Evolutionary conservation across 2,888 invertebrate genomes (phyloP), one percentile per base, ranked within the genome.

Genomic region (Luperina testacea): DNA sequence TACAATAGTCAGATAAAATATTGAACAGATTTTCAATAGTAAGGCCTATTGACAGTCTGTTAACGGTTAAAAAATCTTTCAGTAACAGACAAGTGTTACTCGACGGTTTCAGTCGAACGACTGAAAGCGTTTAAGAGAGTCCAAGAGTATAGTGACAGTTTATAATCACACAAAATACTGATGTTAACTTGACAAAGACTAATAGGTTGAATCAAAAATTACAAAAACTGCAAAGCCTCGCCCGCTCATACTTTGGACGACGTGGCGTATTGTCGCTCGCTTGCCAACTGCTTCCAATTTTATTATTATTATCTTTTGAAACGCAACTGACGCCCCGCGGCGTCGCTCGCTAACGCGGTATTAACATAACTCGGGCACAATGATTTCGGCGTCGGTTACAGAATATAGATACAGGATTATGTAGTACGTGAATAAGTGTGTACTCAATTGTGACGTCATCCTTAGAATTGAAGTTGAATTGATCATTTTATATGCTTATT

Each of bases 201-300:
- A 38, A 4, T 57, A n/a, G n/a, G n/a, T 17, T 11, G 17, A 51
- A 15, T 1, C 9, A 69, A 59, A 57, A 2, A 0, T 24, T 24
- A 20, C 57, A 48, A 53, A 53, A 67, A 17, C 8, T 15, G 27
- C 38, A n/a, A 75, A 70, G n/a, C 71, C 78, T 81, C 75, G 76
- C 2, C 8, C 32, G 57, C 90, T 88, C 72, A 17, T 81, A 9
- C 24, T 61, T 85, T 83, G 48, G 0, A 3, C 72, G 57, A 17
- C 17, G 88, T 88, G 86, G 89, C 86, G 86, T 88, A 89, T 90
- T 90, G 92, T 90, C 90, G 90, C 87, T 79, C 93, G 95, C 92
- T 91, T 93, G 95, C 95, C 95, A 95, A 95, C 94, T 95, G 95
- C 91, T 93, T 92, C 92, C 93, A 89, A 92, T 93, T 91, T 93